Percentiles rank a stretch among this genome's conserved stretches.
phyloP scores from a whole-genome alignment of 2,797 vertebrate species.

The Capromys pilorides region DNA sequence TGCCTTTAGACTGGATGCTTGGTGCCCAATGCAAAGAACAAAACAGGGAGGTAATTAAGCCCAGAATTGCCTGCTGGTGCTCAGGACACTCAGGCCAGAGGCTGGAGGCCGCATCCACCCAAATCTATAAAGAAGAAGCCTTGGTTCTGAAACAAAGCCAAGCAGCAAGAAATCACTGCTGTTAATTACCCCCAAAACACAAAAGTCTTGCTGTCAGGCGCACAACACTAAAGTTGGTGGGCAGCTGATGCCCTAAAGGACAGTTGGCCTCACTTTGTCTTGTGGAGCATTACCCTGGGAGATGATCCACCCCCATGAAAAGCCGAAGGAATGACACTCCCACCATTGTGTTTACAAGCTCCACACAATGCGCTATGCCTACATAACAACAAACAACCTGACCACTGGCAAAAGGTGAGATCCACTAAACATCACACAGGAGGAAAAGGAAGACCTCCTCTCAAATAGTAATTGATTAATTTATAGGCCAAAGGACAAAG shows the following conservation, averaged over 20 bases:
- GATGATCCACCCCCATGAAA: constrained; percentile 77
- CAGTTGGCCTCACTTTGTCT: constrained; percentile 80
- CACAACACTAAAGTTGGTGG: constrained; percentile 76
- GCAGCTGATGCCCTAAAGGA: constrained; percentile 85
- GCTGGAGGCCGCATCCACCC: constrained; percentile 73
- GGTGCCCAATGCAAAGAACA: constrained; percentile 80
- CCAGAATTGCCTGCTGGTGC: constrained; percentile 84
- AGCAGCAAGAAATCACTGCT: constrained; percentile 82
- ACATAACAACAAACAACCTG: constrained; percentile 82
- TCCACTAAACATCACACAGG: constrained; percentile 78
- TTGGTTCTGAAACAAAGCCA: constrained; percentile 82
- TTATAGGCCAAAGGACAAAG: constrained; percentile 60
- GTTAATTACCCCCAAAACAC: constrained; percentile 84
- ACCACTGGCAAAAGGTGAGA: constrained; percentile 80
- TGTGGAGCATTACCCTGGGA: constrained; percentile 71
- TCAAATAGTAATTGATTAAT: constrained; percentile 61
- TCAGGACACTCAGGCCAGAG: constrained; percentile 83
- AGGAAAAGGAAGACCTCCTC: constrained; percentile 44
- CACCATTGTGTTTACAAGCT: constrained; percentile 75
- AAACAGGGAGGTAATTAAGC: constrained; percentile 85
- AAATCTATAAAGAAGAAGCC: constrained; percentile 81
- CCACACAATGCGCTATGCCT: constrained; percentile 49
- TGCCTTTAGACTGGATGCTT: constrained; percentile 80
- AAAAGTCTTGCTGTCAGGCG: constrained; percentile 80
- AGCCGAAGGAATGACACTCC: constrained; percentile 81